Percentiles rank a stretch among this genome's conserved stretches.
Evolutionary conservation across 1,140 invertebrate genomes (phyloP).

Genomic region (Pemphigus obesinymphae): DNA sequence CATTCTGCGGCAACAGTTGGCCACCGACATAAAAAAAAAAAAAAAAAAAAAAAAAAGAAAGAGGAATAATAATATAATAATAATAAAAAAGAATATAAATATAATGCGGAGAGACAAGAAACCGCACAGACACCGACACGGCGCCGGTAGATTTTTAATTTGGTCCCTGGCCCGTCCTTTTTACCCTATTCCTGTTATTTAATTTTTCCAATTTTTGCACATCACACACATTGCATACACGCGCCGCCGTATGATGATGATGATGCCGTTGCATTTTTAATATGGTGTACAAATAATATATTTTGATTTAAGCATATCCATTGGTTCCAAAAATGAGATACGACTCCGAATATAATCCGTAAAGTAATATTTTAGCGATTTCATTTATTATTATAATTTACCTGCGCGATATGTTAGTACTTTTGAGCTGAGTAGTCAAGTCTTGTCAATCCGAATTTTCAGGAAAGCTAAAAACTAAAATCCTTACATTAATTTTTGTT

Average conservation of each 20-base stretch:
- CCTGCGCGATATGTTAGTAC: too few species aligned
- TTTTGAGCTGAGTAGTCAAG: too few species aligned
- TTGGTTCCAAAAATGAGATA: constrained; percentile 24
- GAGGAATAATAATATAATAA: background rate
- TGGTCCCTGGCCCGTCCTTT: constrained; percentile 34
- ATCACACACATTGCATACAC: background rate
- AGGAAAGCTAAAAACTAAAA: too few species aligned
- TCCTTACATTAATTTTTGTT: too few species aligned
- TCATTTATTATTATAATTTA: too few species aligned
- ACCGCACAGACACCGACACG: constrained; percentile 36
- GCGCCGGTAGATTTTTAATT: constrained; percentile 41
- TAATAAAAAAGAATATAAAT: constrained; percentile 2
- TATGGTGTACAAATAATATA: background rate
- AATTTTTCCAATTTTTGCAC: constrained; percentile 38
- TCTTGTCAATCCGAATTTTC: too few species aligned
- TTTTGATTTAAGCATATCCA: constrained; percentile 17
- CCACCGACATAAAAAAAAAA: constrained; percentile 31
- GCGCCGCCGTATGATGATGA: background rate
- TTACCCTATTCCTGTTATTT: constrained; percentile 32
- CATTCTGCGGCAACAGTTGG: constrained; percentile 36
- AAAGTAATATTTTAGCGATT: too few species aligned
- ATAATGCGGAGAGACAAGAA: constrained; percentile 26
- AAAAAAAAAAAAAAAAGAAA: constrained; percentile 10
- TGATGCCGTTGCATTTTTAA: background rate
- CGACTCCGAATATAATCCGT: too few species aligned